Base-by-base conservation (phyloP, 2,888 invertebrate species). In the Hanleya hanleyi region DNA sequence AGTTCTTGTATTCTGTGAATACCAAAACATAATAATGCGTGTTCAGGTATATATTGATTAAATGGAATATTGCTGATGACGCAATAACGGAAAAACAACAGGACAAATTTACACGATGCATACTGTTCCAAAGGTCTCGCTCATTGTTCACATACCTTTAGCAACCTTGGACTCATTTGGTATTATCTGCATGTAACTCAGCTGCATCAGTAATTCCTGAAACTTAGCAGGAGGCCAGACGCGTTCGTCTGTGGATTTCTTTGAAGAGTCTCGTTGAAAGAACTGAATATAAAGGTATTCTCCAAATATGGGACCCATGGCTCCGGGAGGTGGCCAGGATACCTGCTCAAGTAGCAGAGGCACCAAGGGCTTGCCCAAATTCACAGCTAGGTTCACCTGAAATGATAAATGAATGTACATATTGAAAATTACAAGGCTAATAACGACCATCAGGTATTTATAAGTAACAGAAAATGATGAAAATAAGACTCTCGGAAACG, bases 241-340 rank as follows among this genome's bases (percentile, higher is more conserved):
- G 61, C 84, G 73, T 18, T 84, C 77, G 74, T 87, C 86, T 6
- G 66, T 61, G 0, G 80, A 80, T 4, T 32, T 9, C 64, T 81
- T 82, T 68, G 86, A 86, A 15, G 79, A 81, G 0, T 50, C 67
- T 18, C 84, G 66, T 69, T 82, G 82, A 77, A 84, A 87, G 78
- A 88, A 88, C 29, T 87, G 76, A 64, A 89, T 84, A 73, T 83
- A 90, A 22, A 90, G 77, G 74, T 87, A 88, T 71, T 89, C 88
- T 67, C 88, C 86, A 78, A 89, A 87, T 29, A 90, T 86, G 7
- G 89, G 89, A 15, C 90, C 89, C 87, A 89, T 89, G 15, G 87
- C 81, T 5, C 89, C 89, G 36, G 80, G 76, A 5, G 89, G 89
- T 22, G 89, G 89, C 89, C 89, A 90, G 12, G 76, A 49, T 81